Evolutionary conservation across 64 coral and sea anemone genomes (phyloP).

Genomic region (Catalaphyllia jardinei): DNA sequence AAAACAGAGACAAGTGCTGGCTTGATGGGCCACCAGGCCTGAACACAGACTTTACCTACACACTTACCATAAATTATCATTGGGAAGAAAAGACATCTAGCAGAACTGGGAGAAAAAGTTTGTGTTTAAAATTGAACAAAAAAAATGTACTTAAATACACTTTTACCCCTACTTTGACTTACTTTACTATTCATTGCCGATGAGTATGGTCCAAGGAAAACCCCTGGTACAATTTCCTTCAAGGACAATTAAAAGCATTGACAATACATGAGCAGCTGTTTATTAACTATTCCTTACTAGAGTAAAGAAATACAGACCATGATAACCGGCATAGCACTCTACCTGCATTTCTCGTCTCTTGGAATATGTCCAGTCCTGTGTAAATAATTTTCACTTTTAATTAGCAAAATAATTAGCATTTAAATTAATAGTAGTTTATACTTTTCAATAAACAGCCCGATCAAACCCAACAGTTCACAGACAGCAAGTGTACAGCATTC

Average conservation of each 20-base stretch:
- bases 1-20: too few relatives aligned
- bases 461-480: too few relatives aligned
- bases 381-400: background rate
- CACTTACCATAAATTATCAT: too few relatives aligned
- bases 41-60: too few relatives aligned
- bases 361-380: constrained; percentile 92
- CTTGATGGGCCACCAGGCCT: too few relatives aligned
- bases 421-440: background rate
- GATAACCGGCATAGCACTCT: background rate
- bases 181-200: constrained; percentile 92
- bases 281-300: background rate
- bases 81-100: too few relatives aligned
- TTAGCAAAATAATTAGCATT: too few relatives aligned
- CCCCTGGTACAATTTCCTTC: constrained; percentile 91
- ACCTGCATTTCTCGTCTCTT: constrained; percentile 97
- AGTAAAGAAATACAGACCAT: background rate
- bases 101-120: too few relatives aligned
- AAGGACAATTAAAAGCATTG: background rate
- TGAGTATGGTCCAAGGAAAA: constrained; percentile 91
- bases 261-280: too few relatives aligned
- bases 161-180: background rate
- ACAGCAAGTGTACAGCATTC: too few relatives aligned
- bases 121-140: too few relatives aligned
- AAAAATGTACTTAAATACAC: too few relatives aligned
- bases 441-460: background rate